Base-by-base conservation (phyloP, 1,140 invertebrate genomes). In the Tetraneura akinire region DNA sequence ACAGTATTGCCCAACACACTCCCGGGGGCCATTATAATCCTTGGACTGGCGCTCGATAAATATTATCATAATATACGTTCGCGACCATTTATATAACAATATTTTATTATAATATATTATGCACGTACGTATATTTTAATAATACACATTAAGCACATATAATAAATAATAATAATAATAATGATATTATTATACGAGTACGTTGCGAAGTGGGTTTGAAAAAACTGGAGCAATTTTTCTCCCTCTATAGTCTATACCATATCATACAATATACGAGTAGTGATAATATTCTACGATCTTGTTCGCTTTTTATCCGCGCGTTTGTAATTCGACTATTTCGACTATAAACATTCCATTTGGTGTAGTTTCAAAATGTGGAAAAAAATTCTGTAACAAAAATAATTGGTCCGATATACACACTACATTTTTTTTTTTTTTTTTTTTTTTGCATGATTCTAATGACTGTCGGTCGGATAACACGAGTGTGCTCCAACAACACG, bases 21-120 rank as follows among this genome's bases (percentile, higher is more conserved):
- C 55, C 55, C 42, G 42, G 74, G 42, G 55, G 74, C 55, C 16
- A 42, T 55, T 57, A 49, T 62, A 78, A 62, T 78, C 74, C 74
- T 78, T 78, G 74, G 74, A 76, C 51, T 18, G 32, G 71, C 32
- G 53, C 74, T 37, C 74, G 74, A 78, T 78, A 62, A 78, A 78
- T 62, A 78, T 45, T 78, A 60, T 62, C 42, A 47, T 37, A 37
- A 4, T 37, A 37, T 78, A 47, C 37, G 37, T 51, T 18, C n/a
- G 51, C 32, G 49, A 68, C 66, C 66, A 68, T 68, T 68, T 49
- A 49, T 70, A 70, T 18, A 71, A 49, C 47, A 49, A 71, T 71
- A 51, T 71, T 71, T 45, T 68, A 47, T 21, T 37, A 64, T 64
- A 45, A 5, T 68, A 37, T 51, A 71, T 37, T 9, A 47, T 47